Conservation (phyloP, 2,113 vertebrate species). For the Plecotus auritus region DNA sequence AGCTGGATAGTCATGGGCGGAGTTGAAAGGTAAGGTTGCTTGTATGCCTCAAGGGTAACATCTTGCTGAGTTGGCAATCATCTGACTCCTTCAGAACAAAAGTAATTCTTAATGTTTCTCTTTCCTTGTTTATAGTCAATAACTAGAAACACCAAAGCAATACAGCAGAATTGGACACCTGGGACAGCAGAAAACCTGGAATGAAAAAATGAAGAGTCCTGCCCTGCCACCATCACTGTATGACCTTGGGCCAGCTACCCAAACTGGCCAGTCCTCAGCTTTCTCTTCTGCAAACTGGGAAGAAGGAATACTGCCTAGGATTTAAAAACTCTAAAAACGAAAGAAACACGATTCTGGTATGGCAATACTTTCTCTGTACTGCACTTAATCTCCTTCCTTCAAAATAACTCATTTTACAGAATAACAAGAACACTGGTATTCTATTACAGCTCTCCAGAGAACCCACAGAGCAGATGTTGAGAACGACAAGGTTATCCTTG, state of each 20-base stretch:
- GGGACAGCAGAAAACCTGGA: neutral
- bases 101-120: neutral
- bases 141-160: neutral
- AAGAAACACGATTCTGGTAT: neutral
- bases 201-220: neutral
- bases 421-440: neutral
- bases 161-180: neutral
- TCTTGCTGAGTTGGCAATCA: neutral
- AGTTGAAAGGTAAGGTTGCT: neutral
- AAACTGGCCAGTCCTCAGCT: neutral
- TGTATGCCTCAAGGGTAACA: neutral
- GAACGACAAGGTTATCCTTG: neutral
- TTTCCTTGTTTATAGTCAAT: neutral
- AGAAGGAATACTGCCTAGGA: neutral
- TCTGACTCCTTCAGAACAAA: neutral
- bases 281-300: neutral
- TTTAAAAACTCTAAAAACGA: neutral
- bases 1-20: neutral
- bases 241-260: neutral
- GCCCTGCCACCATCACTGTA: rapidly evolving
- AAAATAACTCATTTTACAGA: conserved; percentile 7
- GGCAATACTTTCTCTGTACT: neutral
- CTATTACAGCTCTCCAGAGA: neutral
- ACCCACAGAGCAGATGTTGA: neutral
- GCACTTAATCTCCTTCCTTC: neutral